A percentile compares a stretch with the other conserved stretches of the same genome.
These are phyloP conservation scores for Hypomesus transpacificus DNA, from an alignment of 2,113 vertebrate genomes.

Conservation along the genomic window DNA sequence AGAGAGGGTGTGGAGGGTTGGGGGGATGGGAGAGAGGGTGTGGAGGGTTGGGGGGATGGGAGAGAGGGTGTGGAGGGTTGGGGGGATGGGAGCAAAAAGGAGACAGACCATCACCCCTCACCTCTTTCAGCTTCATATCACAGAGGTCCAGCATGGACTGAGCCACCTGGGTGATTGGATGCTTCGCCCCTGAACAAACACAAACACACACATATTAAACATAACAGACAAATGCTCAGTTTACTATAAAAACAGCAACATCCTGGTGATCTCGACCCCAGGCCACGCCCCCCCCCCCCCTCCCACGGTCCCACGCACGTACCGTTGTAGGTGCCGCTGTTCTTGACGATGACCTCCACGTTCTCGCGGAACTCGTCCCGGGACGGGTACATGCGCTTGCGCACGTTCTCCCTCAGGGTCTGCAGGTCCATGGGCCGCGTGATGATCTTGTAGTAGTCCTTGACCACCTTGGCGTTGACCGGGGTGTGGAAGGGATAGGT, in stretches of 20 bases:
- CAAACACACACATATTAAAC: neutral
- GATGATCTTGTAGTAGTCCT: conserved; percentile 98
- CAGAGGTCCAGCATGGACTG: conserved; percentile 95
- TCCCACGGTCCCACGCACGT: conserved; percentile 23
- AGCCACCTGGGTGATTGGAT: conserved; percentile 95
- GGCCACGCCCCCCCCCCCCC: too few species aligned
- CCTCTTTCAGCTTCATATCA: conserved; percentile 95
- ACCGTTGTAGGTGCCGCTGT: conserved; percentile 96
- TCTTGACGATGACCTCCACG: conserved; percentile 93
- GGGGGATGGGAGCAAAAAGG: too few species aligned
- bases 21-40: neutral
- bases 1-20: too few species aligned
- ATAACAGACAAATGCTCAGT: too few species aligned
- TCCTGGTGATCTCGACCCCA: too few species aligned
- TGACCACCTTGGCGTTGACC: conserved; percentile 94
- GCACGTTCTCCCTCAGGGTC: conserved; percentile 93
- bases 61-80: neutral
- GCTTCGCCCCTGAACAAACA: conserved; percentile 82
- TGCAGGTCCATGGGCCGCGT: conserved; percentile 96
- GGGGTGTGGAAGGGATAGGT: conserved; percentile 97
- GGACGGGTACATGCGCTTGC: conserved; percentile 91
- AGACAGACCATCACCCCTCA: conserved; percentile 48
- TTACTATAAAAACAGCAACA: neutral
- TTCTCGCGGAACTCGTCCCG: conserved; percentile 94
- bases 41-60: neutral